Base-by-base conservation (phyloP, 2,113 vertebrate genomes). In the Leptobrachium ailaonicum region DNA sequence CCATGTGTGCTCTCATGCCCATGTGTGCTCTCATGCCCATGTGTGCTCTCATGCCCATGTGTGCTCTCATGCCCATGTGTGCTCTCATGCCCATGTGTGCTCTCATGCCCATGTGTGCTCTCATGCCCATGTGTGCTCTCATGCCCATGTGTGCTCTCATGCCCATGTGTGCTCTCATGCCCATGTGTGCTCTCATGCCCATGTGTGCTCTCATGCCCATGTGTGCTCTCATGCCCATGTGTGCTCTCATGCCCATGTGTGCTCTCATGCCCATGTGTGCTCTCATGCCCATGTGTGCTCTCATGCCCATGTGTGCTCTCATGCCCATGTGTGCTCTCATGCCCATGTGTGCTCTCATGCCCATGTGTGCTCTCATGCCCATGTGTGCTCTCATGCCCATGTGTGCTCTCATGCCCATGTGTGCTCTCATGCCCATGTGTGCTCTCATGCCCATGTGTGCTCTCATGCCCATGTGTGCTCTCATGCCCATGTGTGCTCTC, bases 331-430 rank as follows among this genome's bases (percentile, higher is more conserved):
- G n/a, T n/a, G n/a, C n/a, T 80, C 70, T 7, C 71, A n/a, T n/a
- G n/a, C n/a, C n/a, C n/a, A n/a, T n/a, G n/a, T n/a, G n/a, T n/a
- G n/a, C 69, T 47, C 13, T 77, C 79, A 62, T 72, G 66, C 4
- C 73, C 76, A 53, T 62, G 75, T 4, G n/a, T n/a, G n/a, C n/a
- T 82, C 75, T n/a, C 75, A 68, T 82, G 83, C 3, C 72, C 74
- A 43, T 71, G 45, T 9, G 79, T 80, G 56, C 66, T 71, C 54
- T 80, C 77, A 14, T 75, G 83, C 7, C 60, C 63, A 62, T 67
- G 62, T 47, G 79, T 68, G 56, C 77, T 71, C 41, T 79, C 60
- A n/a, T 76, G 77, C 8, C 53, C 64, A 53, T 50, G n/a, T 7
- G 79, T 68, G 32, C 70, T 62, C 41, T 79, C 80, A 60, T 75